Evolutionary conservation across 2,113 vertebrate species (phyloP), one percentile per base, ranked within the genome.

Genomic region (Dunckerocampus dactyliophorus): DNA sequence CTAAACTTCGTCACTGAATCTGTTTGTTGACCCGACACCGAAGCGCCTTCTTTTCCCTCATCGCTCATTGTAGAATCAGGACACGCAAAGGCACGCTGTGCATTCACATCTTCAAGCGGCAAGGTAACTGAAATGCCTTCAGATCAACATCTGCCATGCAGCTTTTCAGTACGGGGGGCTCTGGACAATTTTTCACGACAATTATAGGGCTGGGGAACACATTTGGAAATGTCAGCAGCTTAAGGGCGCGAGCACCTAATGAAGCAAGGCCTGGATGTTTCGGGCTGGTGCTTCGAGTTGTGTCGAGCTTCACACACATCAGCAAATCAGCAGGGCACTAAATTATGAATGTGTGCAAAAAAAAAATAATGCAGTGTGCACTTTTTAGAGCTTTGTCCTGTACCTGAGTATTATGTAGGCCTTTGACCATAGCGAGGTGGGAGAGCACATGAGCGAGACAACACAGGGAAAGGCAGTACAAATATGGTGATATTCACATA

Each of bases 171-270:
- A 59, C 74, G 61, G 50, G 62, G 55, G 53, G 60, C 77, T 49
- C 21, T 61, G 65, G 71, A 70, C 65, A 76, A 88, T 88, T 85
- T 85, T 89, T 87, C 79, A 85, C 19, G 17, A 77, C 84, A 89
- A 88, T 89, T 87, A 86, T 62, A 82, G 80, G 70, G 75, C 78
- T 52, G 31, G 62, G 77, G 74, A 77, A 81, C 72, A 81, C 74
- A 79, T 84, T 87, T 85, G 81, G 72, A 89, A 91, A 91, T 90
- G 88, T 87, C 88, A 88, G 84, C 76, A 70, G 74, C 84, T 84
- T 79, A 79, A 82, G 88, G 85, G 81, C 65, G 67, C 72, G 80
- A 82, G 82, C 72, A 73, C 81, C 85, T 90, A 90, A 90, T 90
- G 88, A 89, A 87, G 81, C 84, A 69, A 53, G 63, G 74, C 79